A percentile compares a stretch with the other conserved stretches of the same genome.
These are phyloP conservation scores for Edolisoma coerulescens DNA, from an alignment of 2,113 vertebrate genomes.

Conservation along the genomic window DNA sequence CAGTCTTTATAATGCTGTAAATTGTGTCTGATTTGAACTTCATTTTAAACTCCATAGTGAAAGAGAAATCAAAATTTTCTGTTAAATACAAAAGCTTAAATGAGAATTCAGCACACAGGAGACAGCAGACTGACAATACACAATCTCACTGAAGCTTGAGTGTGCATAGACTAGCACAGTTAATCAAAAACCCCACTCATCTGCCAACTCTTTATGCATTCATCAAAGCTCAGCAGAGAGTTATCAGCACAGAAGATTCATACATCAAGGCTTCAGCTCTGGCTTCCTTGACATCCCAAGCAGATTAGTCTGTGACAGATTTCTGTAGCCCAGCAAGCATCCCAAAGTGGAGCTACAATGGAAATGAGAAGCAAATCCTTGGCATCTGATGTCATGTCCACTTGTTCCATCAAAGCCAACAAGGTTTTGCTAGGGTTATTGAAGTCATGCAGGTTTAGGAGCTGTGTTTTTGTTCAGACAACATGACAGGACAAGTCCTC, in stretches of 20 bases:
- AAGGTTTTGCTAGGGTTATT: not conserved
- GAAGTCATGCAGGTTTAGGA: not conserved
- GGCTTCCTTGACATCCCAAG: constrained; percentile 50
- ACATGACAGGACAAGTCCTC: not conserved
- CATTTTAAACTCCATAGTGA: constrained; percentile 46
- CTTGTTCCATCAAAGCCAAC: constrained; percentile 43
- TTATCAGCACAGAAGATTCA: constrained; percentile 49
- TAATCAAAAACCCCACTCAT: constrained; percentile 64
- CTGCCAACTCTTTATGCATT: constrained; percentile 60
- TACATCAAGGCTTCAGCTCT: constrained; percentile 44
- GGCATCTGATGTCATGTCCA: constrained; percentile 7
- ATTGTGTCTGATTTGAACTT: constrained; percentile 64
- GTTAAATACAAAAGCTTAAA: constrained; percentile 60
- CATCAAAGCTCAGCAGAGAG: constrained; percentile 62
- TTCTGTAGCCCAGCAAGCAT: constrained; percentile 30
- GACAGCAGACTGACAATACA: constrained; percentile 59
- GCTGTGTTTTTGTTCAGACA: constrained; percentile 23
- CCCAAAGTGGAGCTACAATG: not conserved
- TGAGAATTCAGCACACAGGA: constrained; percentile 60
- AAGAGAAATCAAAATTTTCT: constrained; percentile 48
- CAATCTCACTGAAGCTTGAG: constrained; percentile 45
- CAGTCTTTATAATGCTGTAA: constrained; percentile 40
- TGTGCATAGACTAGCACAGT: constrained; percentile 40
- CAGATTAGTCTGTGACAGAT: constrained; percentile 57
- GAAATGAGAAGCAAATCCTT: constrained; percentile 44